A percentile compares a stretch with the other conserved stretches of the same genome.
Conservation (phyloP, 2,113 vertebrate species). For the Murina feae region DNA sequence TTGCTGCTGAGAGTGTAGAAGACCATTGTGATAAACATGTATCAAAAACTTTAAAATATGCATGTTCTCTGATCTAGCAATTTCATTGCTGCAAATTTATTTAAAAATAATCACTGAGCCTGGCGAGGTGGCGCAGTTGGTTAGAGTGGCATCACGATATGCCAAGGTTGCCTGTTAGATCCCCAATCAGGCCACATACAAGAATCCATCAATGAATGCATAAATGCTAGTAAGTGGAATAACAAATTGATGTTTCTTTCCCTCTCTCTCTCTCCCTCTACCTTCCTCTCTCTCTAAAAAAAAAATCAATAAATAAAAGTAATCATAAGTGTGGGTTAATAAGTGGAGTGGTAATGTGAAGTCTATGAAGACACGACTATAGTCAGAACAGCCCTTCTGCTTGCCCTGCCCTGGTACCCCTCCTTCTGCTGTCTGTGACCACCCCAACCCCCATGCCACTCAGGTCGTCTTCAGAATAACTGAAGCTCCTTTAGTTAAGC, state of each 20-base stretch:
- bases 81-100: background rate
- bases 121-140: too few species aligned
- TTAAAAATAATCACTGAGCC: background rate
- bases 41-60: background rate
- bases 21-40: background rate
- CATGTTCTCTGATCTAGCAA: background rate
- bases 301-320: background rate
- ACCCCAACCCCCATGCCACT: fast-evolving
- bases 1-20: background rate
- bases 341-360: background rate
- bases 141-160: too few species aligned
- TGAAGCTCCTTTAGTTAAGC: background rate
- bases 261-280: too few species aligned
- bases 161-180: too few species aligned
- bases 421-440: background rate
- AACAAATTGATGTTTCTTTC: too few species aligned
- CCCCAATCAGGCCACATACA: too few species aligned
- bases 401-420: fast-evolving
- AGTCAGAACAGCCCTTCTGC: background rate
- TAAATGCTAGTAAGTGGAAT: too few species aligned
- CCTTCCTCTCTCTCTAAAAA: too few species aligned
- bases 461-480: background rate
- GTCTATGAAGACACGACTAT: background rate
- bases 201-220: too few species aligned
- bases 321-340: background rate